Evolutionary conservation across 2,888 invertebrate genomes (phyloP), one percentile per base, ranked within the genome.

Genomic region (Dicyrtomina minuta): DNA sequence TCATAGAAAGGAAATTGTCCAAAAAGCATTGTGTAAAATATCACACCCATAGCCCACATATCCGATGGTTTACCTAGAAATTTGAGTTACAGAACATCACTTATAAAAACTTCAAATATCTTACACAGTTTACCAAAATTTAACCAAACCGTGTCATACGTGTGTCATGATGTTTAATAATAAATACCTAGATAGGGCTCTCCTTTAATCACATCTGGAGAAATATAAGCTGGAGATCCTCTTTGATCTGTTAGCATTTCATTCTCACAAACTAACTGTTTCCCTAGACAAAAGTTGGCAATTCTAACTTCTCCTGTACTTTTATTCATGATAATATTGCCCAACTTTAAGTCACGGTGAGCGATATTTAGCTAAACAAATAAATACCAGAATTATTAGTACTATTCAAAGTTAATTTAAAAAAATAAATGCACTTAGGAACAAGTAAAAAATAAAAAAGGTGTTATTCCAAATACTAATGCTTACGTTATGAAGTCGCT

Each of bases 1-100:
- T 91, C 90, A 78, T 90, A 90, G 83, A 91, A 91, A 0, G 91
- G 91, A 80, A 91, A 90, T 82, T 90, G 90, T 0, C 90, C 90
- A 80, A 89, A 91, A 13, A 91, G 82, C 89, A 90, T 90, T 0
- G 90, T 90, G 80, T 88, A 91, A 0, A 91, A 81, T 0, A 91
- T 89, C 20, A 91, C 90, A 0, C 91, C 91, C 2, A 91, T 80
- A 0, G 90, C 90, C 91, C 91, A 91, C 89, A 91, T 90, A 80
- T 91, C 91, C 0, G 90, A 89, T 0, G 90, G 90, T 80, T 91
- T 91, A 17, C 82, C 83, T 83, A 71, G 43, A 24, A 49, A 27
- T 20, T 17, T n/a, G 26, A 22, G 55, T 49, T 22, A 12, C 4
- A 8, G 4, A 8, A 33, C 33, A 33, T 33, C 33, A 33, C 33